Evolutionary conservation across 2,113 vertebrate genomes (phyloP), one percentile per base, ranked within the genome.

Genomic region (Eretmochelys imbricata): DNA sequence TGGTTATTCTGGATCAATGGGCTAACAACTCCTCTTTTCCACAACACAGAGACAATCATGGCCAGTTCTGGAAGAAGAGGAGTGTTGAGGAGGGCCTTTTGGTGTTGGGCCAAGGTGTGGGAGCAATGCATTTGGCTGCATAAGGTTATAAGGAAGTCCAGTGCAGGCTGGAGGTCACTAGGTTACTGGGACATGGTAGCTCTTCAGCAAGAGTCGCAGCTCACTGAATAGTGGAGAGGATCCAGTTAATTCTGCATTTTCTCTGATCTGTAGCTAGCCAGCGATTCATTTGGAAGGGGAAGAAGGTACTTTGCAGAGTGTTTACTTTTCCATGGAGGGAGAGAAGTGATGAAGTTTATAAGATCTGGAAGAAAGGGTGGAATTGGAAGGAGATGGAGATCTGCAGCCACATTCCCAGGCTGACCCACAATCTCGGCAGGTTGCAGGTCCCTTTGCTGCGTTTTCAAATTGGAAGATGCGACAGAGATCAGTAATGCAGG

Each of bases 1-100:
- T 81, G 38, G 88, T 91, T 93, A 49, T 72, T 65, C 54, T 81
- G 72, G 54, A 93, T 94, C 76, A 90, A 50, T 51, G 62, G n/a
- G 13, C 59, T 94, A 86, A 90, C 88, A 93, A 51, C 24, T 75
- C 79, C 51, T 88, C 69, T 86, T 54, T 86, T 72, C 86, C 54
- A 35, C 50, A 94, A 93, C 85, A 87, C 2, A 27, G 46, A 86
- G 59, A 69, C 2, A 35, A 38, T 89, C 91, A 57, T 48, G 78
- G 78, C 51, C 59, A 51, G 24, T 50, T 84, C 78, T 29, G 78
- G 72, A 80, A 76, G 42, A 85, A 89, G 55, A 89, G 49, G 85
- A 95, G 89, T 82, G 24, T 8, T 62, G 55, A 93, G 79, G 81
- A 89, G 89, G 46, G 19, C 85, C 19, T 10, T 72, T 88, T 55